A percentile compares a stretch with the other conserved stretches of the same genome.
These are phyloP conservation scores for Macrochelys suwanniensis DNA, from an alignment of 2,797 vertebrate species.

Conservation along the genomic window DNA sequence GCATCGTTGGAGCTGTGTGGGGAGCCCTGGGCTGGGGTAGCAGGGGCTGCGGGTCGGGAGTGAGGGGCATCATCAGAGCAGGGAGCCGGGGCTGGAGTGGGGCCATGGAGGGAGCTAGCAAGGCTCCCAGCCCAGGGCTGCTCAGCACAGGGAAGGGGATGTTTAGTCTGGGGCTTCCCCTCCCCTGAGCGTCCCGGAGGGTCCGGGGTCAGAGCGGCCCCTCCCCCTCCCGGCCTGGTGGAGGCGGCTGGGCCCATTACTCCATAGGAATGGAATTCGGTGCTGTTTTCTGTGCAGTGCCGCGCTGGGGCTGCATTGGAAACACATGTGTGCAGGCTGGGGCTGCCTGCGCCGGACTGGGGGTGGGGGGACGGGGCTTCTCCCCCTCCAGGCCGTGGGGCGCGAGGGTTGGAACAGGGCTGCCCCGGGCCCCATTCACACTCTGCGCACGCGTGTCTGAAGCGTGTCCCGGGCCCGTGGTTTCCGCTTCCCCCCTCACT, in stretches of 20 bases:
- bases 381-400: neutral
- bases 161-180: constrained; percentile 53
- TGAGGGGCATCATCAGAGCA: neutral
- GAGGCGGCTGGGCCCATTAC: constrained; percentile 79
- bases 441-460: neutral
- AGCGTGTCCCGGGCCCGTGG: neutral
- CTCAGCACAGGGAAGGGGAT: neutral
- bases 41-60: neutral
- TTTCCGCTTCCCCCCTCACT: too few species aligned
- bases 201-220: constrained; percentile 65
- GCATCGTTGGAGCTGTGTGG: neutral
- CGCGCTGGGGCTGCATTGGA: constrained; percentile 79
- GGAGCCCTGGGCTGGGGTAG: neutral
- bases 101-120: neutral
- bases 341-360: constrained; percentile 4
- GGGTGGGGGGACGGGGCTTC: neutral
- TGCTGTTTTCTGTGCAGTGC: constrained; percentile 72
- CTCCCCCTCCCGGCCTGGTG: constrained; percentile 66
- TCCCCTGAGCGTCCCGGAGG: constrained; percentile 37
- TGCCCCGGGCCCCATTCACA: neutral
- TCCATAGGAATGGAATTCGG: constrained; percentile 79
- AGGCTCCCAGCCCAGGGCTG: constrained; percentile 49
- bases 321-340: constrained; percentile 73
- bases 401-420: accelerated
- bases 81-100: too few species aligned